A percentile compares a stretch with the other conserved stretches of the same genome.
Conservation (phyloP, 2,888 invertebrate genomes). For the Biston stratarius region DNA sequence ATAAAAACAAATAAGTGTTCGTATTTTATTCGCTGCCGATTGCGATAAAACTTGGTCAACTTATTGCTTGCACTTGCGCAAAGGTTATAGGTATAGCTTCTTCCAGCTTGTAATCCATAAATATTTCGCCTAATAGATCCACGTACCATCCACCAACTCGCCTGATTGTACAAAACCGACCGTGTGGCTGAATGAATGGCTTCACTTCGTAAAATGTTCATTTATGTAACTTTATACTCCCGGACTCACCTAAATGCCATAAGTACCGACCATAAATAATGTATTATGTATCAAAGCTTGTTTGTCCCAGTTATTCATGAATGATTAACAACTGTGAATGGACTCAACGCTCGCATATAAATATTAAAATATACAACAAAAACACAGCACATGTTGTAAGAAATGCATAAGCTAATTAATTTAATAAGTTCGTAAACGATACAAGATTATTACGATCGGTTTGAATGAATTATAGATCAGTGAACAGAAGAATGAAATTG, state of each 20-base stretch:
- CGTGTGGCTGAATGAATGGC: too few relatives aligned
- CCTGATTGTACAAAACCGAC: too few relatives aligned
- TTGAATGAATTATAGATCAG: constrained; percentile 29
- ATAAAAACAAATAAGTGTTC: too few relatives aligned
- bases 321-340: constrained; percentile 34
- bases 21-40: too few relatives aligned
- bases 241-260: constrained; percentile 7
- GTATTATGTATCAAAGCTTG: constrained; percentile 18
- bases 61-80: too few relatives aligned
- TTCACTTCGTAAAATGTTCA: neutral
- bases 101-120: too few relatives aligned
- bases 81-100: too few relatives aligned
- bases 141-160: too few relatives aligned
- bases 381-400: constrained; percentile 36
- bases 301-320: constrained; percentile 22
- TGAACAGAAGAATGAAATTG: neutral
- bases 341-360: constrained; percentile 38
- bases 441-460: constrained; percentile 17
- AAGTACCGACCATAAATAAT: constrained; percentile 1
- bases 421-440: constrained; percentile 33
- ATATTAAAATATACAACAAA: constrained; percentile 43
- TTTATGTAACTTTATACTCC: neutral
- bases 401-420: constrained; percentile 43
- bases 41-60: too few relatives aligned
- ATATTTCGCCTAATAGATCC: too few relatives aligned